Evolutionary conservation across 2,113 vertebrate species (phyloP), one percentile per base, ranked within the genome.

Genomic region (Neopipo cinnamomea): DNA sequence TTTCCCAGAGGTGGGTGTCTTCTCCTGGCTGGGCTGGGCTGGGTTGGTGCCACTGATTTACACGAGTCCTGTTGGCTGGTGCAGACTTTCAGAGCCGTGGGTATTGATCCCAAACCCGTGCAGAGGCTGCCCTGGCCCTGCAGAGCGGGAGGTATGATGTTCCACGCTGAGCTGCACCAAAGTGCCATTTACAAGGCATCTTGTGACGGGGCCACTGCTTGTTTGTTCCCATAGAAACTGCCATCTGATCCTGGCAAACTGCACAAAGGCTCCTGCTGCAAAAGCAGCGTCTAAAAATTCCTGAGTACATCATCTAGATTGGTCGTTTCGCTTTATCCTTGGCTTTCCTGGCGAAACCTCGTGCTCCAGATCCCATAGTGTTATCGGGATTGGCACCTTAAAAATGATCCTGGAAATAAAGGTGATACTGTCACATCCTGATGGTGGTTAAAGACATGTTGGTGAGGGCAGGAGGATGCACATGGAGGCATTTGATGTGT

Each of bases 201-300:
- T 82, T 63, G 87, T 94, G 92, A 65, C 8, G 4, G 80, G 93
- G 94, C 91, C 65, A 9, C 79, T 70, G 92, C 91, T 86, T 85
- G 19, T 88, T 82, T 91, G 97, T 96, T 97, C 95, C 97, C 96
- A 96, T 97, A 93, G 97, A 95, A 97, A 97, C 96, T 88, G 89
- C 94, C 80, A 67, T 75, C 84, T 96, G 33, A 83, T 93, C 50
- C 5, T 35, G 71, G 88, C 84, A 92, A 63, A 37, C 25, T 16
- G 37, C 31, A n/a, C 12, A 31, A 83, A 89, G 86, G 89, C 90
- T 91, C 88, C 33, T 67, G 93, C 93, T 83, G 94, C 80, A 77
- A 93, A 33, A 5, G 13, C 70, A 19, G 85, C 1, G 2, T 65
- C 80, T 52, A 23, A 91, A 63, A 66, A 75, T 81, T 52, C 75